Base-by-base conservation (phyloP, 2,113 vertebrate genomes). In the Elephantulus edwardii region DNA sequence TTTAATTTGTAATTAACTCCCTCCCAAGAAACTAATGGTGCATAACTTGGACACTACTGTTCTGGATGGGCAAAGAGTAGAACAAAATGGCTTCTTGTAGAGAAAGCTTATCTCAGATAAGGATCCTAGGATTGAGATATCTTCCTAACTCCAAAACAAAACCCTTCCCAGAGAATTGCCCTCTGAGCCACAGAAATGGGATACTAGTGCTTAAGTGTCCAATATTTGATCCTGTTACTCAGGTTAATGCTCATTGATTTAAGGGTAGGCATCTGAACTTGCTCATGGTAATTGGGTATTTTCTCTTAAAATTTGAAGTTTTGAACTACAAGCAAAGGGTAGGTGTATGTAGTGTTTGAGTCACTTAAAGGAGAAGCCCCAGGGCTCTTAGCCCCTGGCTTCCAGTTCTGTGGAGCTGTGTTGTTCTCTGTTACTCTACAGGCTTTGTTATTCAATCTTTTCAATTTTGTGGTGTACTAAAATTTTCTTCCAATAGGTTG, bases 1-100 rank as follows among this genome's bases (percentile, higher is more conserved):
- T 94, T 96, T 96, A 95, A 96, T 95, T 95, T 93, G 89, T 95
- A 93, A 93, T 96, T 96, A 95, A 93, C 89, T 91, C 84, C 94
- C 81, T 93, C 84, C 92, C 87, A 95, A 95, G 95, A 81, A 95
- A 71, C 91, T 95, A 95, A 96, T 96, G 95, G 75, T 93, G 89
- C 92, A 91, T 93, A 89, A 93, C 93, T 72, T 89, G 68, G 86
- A 81, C 30, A 79, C 90, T 87, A 79, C 70, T 86, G 24, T 80
- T 94, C 88, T 94, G 68, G 70, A 94, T 78, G 79, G 68, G 40
- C 58, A 78, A 78, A 66, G 79, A 93, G 40, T 62, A 81, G 44
- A 91, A 68, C 44, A 92, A 75, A 90, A 78, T 70, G 76, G 33
- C 56, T 79, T 79, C 62, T 89, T 94, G 83, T 50, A 71, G 44